phyloP scores from a whole-genome alignment of 1,140 invertebrate species.

The Berghia stephanieae region DNA sequence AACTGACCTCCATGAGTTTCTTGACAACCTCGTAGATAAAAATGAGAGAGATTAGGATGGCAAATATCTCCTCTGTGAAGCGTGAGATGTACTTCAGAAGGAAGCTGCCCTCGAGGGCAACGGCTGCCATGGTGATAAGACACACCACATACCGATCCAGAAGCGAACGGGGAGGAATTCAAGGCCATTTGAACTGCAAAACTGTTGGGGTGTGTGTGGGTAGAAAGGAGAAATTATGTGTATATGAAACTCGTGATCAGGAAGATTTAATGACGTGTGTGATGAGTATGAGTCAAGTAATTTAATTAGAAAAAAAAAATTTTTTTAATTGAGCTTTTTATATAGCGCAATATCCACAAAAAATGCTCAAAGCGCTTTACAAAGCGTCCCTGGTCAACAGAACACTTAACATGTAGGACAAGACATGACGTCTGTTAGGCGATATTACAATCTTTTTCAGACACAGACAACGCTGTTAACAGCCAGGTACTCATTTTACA shows the following conservation, averaged over 20 bases:
- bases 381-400: no score
- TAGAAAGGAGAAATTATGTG: not conserved
- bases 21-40: conserved; percentile 78
- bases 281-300: not conserved
- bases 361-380: no score
- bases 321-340: no score
- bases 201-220: conserved; percentile 71
- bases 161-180: conserved; percentile 88
- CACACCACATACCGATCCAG: conserved; percentile 92
- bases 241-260: not conserved
- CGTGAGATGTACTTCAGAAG: conserved; percentile 90
- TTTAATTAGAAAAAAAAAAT: no score
- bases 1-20: conserved; percentile 79
- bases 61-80: conserved; percentile 98
- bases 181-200: conserved; percentile 80
- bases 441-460: no score
- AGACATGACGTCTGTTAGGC: no score
- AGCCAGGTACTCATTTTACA: no score
- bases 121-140: conserved; percentile 82
- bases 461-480: no score
- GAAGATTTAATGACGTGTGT: not conserved
- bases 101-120: conserved; percentile 89
- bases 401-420: no score
- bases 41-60: conserved; percentile 90
- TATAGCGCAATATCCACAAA: no score